These are phyloP conservation scores for Physocephala rufipes DNA, from an alignment of 2,888 invertebrate species.

Conservation along the genomic window DNA sequence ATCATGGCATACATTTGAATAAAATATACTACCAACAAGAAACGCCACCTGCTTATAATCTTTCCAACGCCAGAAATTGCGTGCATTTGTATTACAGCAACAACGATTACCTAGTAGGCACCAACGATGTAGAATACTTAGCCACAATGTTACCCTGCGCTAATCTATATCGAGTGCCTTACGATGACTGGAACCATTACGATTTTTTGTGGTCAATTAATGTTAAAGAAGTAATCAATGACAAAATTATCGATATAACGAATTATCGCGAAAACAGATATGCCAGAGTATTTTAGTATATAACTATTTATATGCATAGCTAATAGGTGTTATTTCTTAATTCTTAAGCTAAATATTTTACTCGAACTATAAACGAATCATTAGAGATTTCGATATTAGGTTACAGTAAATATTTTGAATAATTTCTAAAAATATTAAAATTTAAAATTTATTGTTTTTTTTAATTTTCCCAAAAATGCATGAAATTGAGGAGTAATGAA, in stretches of 20 bases:
- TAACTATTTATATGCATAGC: not conserved
- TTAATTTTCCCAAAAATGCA: not conserved
- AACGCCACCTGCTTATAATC: conserved; percentile 71
- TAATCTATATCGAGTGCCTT: conserved; percentile 66
- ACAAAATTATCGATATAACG: conserved; percentile 60
- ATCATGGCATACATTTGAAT: conserved; percentile 69
- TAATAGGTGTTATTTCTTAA: conserved; percentile 3
- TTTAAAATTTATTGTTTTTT: not conserved
- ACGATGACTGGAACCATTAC: conserved; percentile 72
- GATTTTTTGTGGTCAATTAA: conserved; percentile 76
- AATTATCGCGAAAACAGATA: conserved; percentile 50
- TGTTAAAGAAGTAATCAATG: conserved; percentile 70
- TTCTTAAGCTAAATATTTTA: conserved; percentile 10
- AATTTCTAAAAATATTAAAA: not conserved
- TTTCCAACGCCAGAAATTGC: conserved; percentile 70
- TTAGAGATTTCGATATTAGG: no score
- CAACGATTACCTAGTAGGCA: conserved; percentile 73
- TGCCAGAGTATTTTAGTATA: conserved; percentile 2
- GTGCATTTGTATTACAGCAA: conserved; percentile 74
- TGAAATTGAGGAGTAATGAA: not conserved
- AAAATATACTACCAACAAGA: conserved; percentile 67
- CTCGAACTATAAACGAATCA: no score
- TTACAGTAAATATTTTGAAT: conserved; percentile 9
- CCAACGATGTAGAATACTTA: conserved; percentile 67
- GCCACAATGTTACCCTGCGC: conserved; percentile 67